Evolutionary conservation across 2,888 invertebrate species (phyloP).

Genomic region (Sinopyrophorus schimmeli): DNA sequence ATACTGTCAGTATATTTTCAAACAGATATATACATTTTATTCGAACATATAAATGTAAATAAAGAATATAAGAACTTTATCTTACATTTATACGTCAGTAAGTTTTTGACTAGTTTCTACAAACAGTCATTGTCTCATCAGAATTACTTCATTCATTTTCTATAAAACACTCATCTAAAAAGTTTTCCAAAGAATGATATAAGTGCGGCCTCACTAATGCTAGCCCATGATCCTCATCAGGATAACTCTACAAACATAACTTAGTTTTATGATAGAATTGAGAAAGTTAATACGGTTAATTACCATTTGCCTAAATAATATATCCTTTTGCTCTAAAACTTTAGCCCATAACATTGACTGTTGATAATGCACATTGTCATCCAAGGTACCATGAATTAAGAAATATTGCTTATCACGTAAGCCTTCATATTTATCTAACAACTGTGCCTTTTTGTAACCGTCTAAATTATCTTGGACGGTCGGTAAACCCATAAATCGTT

Average conservation of each 20-base stretch:
- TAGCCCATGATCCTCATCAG: slow-evolving; percentile 92
- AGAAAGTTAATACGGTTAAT: slow-evolving; percentile 33
- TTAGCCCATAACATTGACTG: slow-evolving; percentile 92
- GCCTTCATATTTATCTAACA: slow-evolving; percentile 67
- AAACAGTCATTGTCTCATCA: slow-evolving; percentile 13
- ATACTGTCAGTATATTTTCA: too few relatives aligned
- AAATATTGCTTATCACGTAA: slow-evolving; percentile 77
- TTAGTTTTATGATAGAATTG: too few relatives aligned
- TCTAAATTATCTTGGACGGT: slow-evolving; percentile 66
- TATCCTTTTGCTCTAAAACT: slow-evolving; percentile 79
- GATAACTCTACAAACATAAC: slow-evolving; percentile 83
- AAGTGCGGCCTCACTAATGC: slow-evolving; percentile 81
- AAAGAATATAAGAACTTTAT: slow-evolving; percentile 1
- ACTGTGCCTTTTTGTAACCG: slow-evolving; percentile 76
- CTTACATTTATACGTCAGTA: slow-evolving; percentile 16
- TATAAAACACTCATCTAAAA: slow-evolving; percentile 64
- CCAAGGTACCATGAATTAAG: slow-evolving; percentile 91
- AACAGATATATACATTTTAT: slow-evolving; percentile 24
- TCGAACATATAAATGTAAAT: slow-evolving; percentile 19
- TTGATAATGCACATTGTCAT: slow-evolving; percentile 97
- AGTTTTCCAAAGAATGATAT: slow-evolving; percentile 86
- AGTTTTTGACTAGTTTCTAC: slow-evolving; percentile 26
- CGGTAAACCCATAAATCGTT: slow-evolving; percentile 93
- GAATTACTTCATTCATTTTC: slow-evolving; percentile 9
- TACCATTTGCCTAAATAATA: slow-evolving; percentile 92